Conservation (phyloP, 2,888 invertebrate species). For the Alloplasta piceator region DNA sequence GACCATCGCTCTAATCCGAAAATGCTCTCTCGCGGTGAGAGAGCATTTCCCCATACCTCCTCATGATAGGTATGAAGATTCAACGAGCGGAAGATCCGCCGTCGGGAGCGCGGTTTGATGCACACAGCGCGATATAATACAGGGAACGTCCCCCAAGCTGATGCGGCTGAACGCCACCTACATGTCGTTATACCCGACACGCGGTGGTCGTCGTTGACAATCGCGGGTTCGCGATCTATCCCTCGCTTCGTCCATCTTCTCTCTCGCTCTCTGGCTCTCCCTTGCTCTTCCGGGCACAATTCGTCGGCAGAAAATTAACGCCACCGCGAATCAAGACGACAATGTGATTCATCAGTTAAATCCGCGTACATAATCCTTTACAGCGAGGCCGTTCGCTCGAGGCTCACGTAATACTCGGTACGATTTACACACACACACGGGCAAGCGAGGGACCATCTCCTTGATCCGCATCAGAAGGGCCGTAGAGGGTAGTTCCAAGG, state of each 20-base stretch:
- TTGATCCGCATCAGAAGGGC: too few relatives aligned
- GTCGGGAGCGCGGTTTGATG: constrained; percentile 27
- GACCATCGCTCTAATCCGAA: constrained; percentile 63
- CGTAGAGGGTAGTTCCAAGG: too few relatives aligned
- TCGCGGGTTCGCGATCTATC: constrained; percentile 35
- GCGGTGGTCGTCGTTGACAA: constrained; percentile 52
- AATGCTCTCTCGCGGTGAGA: constrained; percentile 53
- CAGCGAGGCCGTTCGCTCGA: constrained; percentile 76
- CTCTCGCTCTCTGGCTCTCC: constrained; percentile 17
- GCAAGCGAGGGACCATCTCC: not conserved
- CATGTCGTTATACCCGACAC: constrained; percentile 46
- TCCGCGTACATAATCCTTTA: constrained; percentile 84
- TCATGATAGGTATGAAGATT: constrained; percentile 44
- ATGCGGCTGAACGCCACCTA: constrained; percentile 44
- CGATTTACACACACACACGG: constrained; percentile 9
- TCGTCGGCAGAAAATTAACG: constrained; percentile 80
- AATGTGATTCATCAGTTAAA: constrained; percentile 84
- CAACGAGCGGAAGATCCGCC: constrained; percentile 69
- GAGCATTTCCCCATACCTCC: constrained; percentile 1
- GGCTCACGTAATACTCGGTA: constrained; percentile 58
- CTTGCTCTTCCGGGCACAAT: not conserved
- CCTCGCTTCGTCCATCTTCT: constrained; percentile 24
- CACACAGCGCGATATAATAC: constrained; percentile 14
- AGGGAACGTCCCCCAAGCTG: not conserved
- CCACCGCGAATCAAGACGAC: constrained; percentile 83